Conservation (phyloP, 1,140 invertebrate species). For the Bombus sibiricus region DNA sequence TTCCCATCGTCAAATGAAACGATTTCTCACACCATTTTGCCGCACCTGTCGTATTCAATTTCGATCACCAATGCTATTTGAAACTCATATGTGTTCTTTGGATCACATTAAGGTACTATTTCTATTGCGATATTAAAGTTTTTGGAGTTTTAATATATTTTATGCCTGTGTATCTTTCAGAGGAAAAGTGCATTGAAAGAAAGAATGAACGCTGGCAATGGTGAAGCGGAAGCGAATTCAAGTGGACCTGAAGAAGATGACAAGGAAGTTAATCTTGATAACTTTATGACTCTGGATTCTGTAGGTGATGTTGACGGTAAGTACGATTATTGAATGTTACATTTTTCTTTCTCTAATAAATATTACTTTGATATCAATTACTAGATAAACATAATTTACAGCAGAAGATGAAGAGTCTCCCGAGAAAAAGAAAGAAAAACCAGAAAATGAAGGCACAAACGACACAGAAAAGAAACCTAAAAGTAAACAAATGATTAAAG, state of each 20-base stretch:
- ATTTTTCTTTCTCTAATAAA: background rate
- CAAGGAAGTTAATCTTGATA: conserved; percentile 90
- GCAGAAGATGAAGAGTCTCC: conserved; percentile 86
- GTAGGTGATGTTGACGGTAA: conserved; percentile 92
- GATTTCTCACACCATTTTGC: conserved; percentile 91
- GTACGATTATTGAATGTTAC: conserved; percentile 22
- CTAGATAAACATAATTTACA: conserved; percentile 41
- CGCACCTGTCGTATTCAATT: conserved; percentile 88
- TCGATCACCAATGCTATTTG: conserved; percentile 91
- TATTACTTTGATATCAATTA: background rate
- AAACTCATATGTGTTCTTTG: conserved; percentile 90
- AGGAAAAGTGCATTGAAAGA: conserved; percentile 77
- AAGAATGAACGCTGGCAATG: conserved; percentile 74
- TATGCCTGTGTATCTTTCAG: conserved; percentile 56
- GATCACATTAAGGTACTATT: conserved; percentile 88
- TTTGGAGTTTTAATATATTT: conserved; percentile 1
- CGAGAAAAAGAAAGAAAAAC: conserved; percentile 83
- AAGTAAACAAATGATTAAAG: conserved; percentile 87
- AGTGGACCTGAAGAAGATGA: conserved; percentile 86
- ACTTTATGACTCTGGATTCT: conserved; percentile 92
- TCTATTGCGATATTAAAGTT: background rate
- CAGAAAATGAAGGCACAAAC: conserved; percentile 78
- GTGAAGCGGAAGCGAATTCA: conserved; percentile 78
- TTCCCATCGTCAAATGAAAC: conserved; percentile 90
- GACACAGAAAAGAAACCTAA: conserved; percentile 80